Base-by-base conservation (phyloP, 2,888 invertebrate species). In the Plebejus argus region DNA sequence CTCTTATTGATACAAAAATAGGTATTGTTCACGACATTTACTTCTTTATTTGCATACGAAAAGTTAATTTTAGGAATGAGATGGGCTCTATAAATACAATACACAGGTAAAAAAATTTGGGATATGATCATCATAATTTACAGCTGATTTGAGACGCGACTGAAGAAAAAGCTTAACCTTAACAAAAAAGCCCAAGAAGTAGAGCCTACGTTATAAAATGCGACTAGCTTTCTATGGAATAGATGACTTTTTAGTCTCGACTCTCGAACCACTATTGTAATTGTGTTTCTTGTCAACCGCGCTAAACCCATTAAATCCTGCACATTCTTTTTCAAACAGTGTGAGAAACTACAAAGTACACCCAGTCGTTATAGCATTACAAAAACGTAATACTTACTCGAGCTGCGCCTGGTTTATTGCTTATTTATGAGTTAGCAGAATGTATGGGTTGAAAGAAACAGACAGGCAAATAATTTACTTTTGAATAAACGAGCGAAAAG, bases 341-440 rank as follows among this genome's bases (percentile, higher is more conserved):
- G 74, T 74, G 74, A 53, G 74, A 74, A 74, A 74, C 74, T 23
- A 74, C 74, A 74, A 74, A 74, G 74, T 74, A 74, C 18, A 20
- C 53, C 74, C 28, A 53, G 74, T 74, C 74, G 53, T 53, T 74
- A 74, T 53, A 18, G 49, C 18, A 49, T 28, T 53, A 74, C 56
- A 77, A 77, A 77, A 77, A 77, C 18, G 61, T 8, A 66, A 85
- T 83, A 83, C 81, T 84, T 83, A 83, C 81, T 84, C 83, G 83
- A 86, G 87, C 88, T 86, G 87, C 84, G 86, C 87, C 86, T 84
- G 86, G 87, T 85, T 86, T 87, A 88, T 89, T 88, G 87, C 85
- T 86, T 90, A 92, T 91, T 91, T 86, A 91, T 90, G 90, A 90
- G 88, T 83, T 83, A 86, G 86, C 87, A 91, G 91, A 90, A 90